These are phyloP conservation scores for Falcaria lacertinaria DNA, from an alignment of 2,888 invertebrate species.

Conservation along the genomic window DNA sequence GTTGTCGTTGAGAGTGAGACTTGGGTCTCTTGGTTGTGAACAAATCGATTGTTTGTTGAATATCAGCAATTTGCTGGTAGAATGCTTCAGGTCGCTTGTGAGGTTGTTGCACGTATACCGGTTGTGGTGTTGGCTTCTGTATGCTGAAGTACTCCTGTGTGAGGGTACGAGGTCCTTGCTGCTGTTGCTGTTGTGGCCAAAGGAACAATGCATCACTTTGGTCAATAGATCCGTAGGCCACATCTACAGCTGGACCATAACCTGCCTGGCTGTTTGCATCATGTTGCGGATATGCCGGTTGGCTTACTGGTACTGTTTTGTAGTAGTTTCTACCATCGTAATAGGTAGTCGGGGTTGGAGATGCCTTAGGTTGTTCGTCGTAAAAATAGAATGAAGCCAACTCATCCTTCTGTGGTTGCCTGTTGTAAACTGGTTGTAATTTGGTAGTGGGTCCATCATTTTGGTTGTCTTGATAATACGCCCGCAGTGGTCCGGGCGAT, in stretches of 20 bases:
- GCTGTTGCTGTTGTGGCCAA: slow-evolving; percentile 76
- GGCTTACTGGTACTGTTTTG: slow-evolving; percentile 54
- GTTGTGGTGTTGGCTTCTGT: slow-evolving; percentile 63
- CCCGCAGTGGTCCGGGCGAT: slow-evolving; percentile 81
- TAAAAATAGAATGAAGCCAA: slow-evolving; percentile 84
- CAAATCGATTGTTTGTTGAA: slow-evolving; percentile 83
- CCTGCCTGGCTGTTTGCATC: slow-evolving; percentile 52
- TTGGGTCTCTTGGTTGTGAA: slow-evolving; percentile 80
- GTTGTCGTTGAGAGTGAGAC: slow-evolving; percentile 54
- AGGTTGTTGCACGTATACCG: slow-evolving; percentile 58
- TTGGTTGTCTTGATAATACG: slow-evolving; percentile 80
- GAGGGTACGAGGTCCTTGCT: slow-evolving; percentile 70
- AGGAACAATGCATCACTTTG: slow-evolving; percentile 68
- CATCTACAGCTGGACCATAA: slow-evolving; percentile 60
- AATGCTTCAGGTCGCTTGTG: slow-evolving; percentile 76
- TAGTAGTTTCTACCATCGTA: slow-evolving; percentile 71
- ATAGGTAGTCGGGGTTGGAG: slow-evolving; percentile 76
- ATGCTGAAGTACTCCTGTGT: slow-evolving; percentile 77
- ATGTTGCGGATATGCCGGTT: slow-evolving; percentile 41
- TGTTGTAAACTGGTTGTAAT: slow-evolving; percentile 69
- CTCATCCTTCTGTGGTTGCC: slow-evolving; percentile 64
- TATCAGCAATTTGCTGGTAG: slow-evolving; percentile 82
- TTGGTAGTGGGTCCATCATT: slow-evolving; percentile 77
- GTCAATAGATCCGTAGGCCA: slow-evolving; percentile 67
- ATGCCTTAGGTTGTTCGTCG: slow-evolving; percentile 80